Conservation (phyloP, 1,140 invertebrate genomes). For the Drosophila guanche region DNA sequence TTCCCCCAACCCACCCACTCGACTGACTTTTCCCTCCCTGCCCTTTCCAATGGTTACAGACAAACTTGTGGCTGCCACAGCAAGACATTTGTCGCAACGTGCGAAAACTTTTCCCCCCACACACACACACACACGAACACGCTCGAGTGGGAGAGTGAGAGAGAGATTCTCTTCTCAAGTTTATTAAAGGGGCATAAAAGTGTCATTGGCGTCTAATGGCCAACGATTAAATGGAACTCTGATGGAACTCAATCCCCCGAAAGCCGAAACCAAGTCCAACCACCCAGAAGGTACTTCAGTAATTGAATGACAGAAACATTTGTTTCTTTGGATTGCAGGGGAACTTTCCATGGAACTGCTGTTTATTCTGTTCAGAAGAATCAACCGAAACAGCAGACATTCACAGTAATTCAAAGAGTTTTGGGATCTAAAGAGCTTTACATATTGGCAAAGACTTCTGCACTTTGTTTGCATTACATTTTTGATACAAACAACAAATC, state of each 20-base stretch:
- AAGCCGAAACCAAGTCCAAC: slow-evolving; percentile 12
- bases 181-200: slow-evolving; percentile 83
- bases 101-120: slow-evolving; percentile 57
- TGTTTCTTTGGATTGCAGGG: not conserved
- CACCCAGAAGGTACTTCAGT: slow-evolving; percentile 1
- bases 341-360: not conserved
- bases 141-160: not conserved
- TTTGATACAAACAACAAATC: no score
- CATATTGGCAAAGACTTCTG: no score
- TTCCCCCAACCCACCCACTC: no score
- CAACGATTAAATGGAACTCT: slow-evolving; percentile 64
- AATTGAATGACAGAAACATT: slow-evolving; percentile 19
- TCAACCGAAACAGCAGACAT: no score
- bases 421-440: no score
- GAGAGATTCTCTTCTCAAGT: slow-evolving; percentile 56
- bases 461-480: no score
- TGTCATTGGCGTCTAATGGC: slow-evolving; percentile 78
- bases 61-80: slow-evolving; percentile 44
- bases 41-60: no score
- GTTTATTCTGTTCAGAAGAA: not conserved
- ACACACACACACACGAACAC: not conserved
- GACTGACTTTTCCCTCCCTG: not conserved
- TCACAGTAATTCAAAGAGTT: no score
- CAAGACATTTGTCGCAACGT: slow-evolving; percentile 71
- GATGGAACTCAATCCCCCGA: slow-evolving; percentile 9